A percentile compares a stretch with the other conserved stretches of the same genome.
These are phyloP conservation scores for Ctenopoma kingsleyae DNA, from an alignment of 2,797 vertebrate genomes.

Conservation along the genomic window DNA sequence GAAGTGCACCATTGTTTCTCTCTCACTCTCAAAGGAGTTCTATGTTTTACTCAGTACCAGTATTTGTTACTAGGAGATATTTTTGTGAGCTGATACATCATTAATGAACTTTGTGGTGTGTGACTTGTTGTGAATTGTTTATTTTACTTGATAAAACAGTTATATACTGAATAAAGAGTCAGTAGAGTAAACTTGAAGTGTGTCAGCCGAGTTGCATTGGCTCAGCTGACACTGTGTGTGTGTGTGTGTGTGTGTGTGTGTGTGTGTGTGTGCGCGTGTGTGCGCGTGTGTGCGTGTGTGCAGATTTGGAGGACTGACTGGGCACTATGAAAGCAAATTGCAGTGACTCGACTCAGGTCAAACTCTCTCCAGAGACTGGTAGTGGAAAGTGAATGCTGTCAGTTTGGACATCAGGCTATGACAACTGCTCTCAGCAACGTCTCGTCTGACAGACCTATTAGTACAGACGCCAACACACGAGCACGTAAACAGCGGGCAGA, in stretches of 20 bases:
- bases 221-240: neutral
- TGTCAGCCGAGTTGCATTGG: conserved; percentile 16
- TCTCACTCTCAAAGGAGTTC: no score
- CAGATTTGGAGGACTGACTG: conserved; percentile 60
- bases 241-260: conserved; percentile 15
- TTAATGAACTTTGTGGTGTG: no score
- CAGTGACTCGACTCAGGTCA: conserved; percentile 76
- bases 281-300: conserved; percentile 20
- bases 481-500: conserved; percentile 31
- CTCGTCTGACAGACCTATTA: conserved; percentile 75
- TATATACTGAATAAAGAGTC: conserved; percentile 24
- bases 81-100: no score
- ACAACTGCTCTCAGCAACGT: conserved; percentile 79
- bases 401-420: conserved; percentile 70
- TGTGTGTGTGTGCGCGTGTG: neutral
- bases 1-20: no score
- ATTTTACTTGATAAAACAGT: neutral
- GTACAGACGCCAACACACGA: conserved; percentile 56
- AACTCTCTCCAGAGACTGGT: conserved; percentile 68
- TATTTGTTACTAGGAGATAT: no score
- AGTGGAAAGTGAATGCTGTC: conserved; percentile 80
- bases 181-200: conserved; percentile 2
- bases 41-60: no score
- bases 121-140: conserved; percentile 12
- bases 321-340: conserved; percentile 63